Evolutionary conservation across 2,888 invertebrate genomes (phyloP).

Genomic region (Oligia fasciuncula): DNA sequence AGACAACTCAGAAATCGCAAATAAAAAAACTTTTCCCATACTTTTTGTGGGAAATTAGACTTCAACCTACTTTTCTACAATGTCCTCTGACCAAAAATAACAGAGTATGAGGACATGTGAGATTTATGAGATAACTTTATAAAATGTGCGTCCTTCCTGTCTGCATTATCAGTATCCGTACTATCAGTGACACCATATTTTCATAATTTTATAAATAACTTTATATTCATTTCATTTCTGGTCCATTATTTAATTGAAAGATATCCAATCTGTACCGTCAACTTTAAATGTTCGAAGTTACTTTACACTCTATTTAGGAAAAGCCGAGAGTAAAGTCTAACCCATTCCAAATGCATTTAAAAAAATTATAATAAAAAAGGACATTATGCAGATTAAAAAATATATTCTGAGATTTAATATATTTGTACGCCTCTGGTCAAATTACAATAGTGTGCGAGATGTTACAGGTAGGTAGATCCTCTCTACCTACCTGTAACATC

Average conservation of each 20-base stretch:
- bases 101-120: neutral
- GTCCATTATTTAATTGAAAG: neutral
- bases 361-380: neutral
- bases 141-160: conserved; percentile 6
- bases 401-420: too few relatives aligned
- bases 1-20: neutral
- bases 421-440: too few relatives aligned
- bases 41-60: too few relatives aligned
- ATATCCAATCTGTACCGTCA: neutral
- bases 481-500: too few relatives aligned
- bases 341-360: neutral
- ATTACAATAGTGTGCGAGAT: too few relatives aligned
- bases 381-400: too few relatives aligned
- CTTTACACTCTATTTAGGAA: neutral
- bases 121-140: conserved; percentile 6
- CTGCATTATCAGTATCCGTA: conserved; percentile 15
- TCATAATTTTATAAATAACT: neutral
- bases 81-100: neutral
- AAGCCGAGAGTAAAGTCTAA: neutral
- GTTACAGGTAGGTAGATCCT: too few relatives aligned
- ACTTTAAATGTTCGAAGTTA: neutral
- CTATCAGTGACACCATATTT: conserved; percentile 2
- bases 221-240: neutral
- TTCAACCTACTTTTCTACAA: neutral
- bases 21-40: neutral